phyloP scores from a whole-genome alignment of 2,797 vertebrate genomes.

The Carapus acus region DNA sequence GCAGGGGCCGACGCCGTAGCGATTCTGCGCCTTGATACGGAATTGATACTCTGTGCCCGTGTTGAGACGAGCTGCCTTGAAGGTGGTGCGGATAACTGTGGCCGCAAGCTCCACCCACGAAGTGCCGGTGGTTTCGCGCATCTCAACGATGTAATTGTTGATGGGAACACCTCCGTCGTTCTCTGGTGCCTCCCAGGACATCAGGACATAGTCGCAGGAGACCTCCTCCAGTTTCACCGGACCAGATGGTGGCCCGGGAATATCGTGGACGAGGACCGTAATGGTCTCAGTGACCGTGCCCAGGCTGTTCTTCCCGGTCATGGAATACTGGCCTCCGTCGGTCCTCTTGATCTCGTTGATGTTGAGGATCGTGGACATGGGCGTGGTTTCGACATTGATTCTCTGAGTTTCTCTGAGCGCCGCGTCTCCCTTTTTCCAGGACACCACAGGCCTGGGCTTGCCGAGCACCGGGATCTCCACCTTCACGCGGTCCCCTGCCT shows the following conservation, averaged over 20 bases:
- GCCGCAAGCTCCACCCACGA: constrained; percentile 91
- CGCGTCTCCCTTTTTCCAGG: constrained; percentile 90
- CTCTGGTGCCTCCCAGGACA: constrained; percentile 94
- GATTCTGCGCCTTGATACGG: constrained; percentile 95
- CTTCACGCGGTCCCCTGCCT: constrained; percentile 94
- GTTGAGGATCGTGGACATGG: constrained; percentile 90
- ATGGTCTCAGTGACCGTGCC: constrained; percentile 88
- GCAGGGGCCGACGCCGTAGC: constrained; percentile 87
- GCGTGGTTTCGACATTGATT: constrained; percentile 88
- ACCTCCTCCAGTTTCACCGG: constrained; percentile 95
- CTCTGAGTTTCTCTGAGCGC: constrained; percentile 91
- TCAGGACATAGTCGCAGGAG: constrained; percentile 88
- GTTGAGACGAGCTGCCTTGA: constrained; percentile 88
- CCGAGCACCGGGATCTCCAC: constrained; percentile 96
- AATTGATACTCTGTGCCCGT: constrained; percentile 94
- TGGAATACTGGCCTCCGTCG: constrained; percentile 86
- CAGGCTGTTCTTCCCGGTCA: constrained; percentile 90
- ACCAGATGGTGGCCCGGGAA: constrained; percentile 93
- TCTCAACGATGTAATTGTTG: constrained; percentile 95
- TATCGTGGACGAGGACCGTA: constrained; percentile 90
- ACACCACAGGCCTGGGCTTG: constrained; percentile 88
- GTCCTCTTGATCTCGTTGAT: constrained; percentile 85
- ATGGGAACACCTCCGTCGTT: constrained; percentile 96
- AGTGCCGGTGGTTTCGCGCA: constrained; percentile 94
- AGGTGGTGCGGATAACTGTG: constrained; percentile 95